These are phyloP conservation scores for Alligator mississippiensis DNA, from an alignment of 2,113 vertebrate genomes.

Conservation along the genomic window DNA sequence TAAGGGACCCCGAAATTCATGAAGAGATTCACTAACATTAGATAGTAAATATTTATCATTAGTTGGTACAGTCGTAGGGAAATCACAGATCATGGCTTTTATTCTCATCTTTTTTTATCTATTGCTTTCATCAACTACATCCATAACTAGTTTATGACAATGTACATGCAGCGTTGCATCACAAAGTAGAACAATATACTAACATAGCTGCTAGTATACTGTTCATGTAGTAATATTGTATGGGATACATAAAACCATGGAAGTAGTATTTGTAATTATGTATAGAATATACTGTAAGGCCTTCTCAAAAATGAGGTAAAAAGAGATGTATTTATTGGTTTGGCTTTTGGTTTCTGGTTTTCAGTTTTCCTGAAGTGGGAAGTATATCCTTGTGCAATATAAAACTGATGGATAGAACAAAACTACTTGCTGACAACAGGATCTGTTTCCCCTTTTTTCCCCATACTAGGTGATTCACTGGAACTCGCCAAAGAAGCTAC, in stretches of 20 bases:
- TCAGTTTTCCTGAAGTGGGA: not conserved
- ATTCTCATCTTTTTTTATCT: not conserved
- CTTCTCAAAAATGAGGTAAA: not conserved
- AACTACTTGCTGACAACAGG: slow-evolving; percentile 44
- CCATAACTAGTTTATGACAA: not conserved
- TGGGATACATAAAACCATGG: not conserved
- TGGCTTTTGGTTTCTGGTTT: not conserved
- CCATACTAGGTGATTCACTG: slow-evolving; percentile 95
- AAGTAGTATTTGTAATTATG: not conserved
- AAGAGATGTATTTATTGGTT: not conserved
- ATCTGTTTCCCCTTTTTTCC: not conserved
- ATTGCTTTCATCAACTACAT: not conserved
- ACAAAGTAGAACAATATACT: not conserved
- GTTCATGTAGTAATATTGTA: not conserved
- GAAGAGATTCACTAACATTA: not conserved
- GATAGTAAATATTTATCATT: slow-evolving; percentile 28
- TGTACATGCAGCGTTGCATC: not conserved
- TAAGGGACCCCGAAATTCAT: slow-evolving; percentile 1
- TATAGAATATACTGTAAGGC: rapidly evolving
- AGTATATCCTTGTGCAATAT: not conserved
- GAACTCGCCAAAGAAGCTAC: slow-evolving; percentile 98
- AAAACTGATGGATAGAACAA: not conserved
- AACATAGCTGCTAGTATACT: not conserved
- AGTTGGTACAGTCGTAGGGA: slow-evolving; percentile 8
- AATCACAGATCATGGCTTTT: slow-evolving; percentile 41